phyloP scores from a whole-genome alignment of 2,797 vertebrate species.

The Pitangus sulphuratus region DNA sequence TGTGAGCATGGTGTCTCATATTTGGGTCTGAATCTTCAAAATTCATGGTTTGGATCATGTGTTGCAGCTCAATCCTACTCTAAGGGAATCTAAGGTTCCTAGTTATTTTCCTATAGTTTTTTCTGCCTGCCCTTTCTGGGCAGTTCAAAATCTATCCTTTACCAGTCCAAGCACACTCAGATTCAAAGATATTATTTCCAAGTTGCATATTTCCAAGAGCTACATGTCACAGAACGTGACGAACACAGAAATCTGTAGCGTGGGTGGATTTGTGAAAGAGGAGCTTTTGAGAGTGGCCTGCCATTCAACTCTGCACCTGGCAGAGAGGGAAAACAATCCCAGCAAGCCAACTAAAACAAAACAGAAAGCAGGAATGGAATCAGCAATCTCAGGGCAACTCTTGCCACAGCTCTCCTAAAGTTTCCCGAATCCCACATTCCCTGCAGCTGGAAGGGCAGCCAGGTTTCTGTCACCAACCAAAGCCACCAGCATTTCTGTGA shows the following conservation, averaged over 20 bases:
- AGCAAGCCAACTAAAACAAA: slow-evolving; percentile 65
- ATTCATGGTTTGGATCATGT: neutral
- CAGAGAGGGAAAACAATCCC: slow-evolving; percentile 65
- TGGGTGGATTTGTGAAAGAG: slow-evolving; percentile 73
- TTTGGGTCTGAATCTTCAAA: neutral
- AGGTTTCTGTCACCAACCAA: slow-evolving; percentile 60
- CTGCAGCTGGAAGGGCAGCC: slow-evolving; percentile 38
- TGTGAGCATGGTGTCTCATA: neutral
- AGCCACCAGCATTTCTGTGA: neutral
- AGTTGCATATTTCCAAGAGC: slow-evolving; percentile 54
- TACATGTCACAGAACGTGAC: slow-evolving; percentile 68
- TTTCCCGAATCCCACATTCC: slow-evolving; percentile 52
- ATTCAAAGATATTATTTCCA: slow-evolving; percentile 56
- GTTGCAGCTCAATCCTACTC: neutral
- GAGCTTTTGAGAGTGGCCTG: slow-evolving; percentile 72
- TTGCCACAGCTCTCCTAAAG: slow-evolving; percentile 49
- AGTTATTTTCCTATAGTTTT: slow-evolving; percentile 15
- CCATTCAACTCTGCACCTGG: slow-evolving; percentile 75
- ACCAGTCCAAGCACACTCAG: slow-evolving; percentile 25
- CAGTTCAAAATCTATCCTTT: slow-evolving; percentile 42
- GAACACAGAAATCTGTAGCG: slow-evolving; percentile 66
- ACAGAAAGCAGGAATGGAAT: slow-evolving; percentile 67
- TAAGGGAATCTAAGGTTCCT: slow-evolving; percentile 39
- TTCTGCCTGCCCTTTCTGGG: slow-evolving; percentile 27
- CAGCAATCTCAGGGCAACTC: slow-evolving; percentile 68